Percentiles rank a stretch among this genome's conserved stretches.
These are phyloP conservation scores for Ectemnius lituratus DNA, from an alignment of 2,888 invertebrate genomes.

Conservation along the genomic window DNA sequence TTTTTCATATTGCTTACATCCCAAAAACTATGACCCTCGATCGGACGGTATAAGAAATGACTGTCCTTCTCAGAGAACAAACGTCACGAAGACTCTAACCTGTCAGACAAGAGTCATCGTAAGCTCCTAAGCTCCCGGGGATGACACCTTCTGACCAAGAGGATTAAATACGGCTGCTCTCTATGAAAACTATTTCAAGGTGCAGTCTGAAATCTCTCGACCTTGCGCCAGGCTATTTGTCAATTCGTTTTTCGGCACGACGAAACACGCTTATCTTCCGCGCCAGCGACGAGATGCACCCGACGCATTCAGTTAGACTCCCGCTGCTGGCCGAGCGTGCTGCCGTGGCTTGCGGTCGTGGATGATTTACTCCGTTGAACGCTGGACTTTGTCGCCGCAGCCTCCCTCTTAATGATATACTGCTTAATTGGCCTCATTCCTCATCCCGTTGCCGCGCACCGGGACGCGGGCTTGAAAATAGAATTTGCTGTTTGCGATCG, in stretches of 20 bases:
- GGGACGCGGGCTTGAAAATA: conserved; percentile 65
- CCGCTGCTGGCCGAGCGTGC: conserved; percentile 24
- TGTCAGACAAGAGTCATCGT: neutral
- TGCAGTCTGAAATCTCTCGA: neutral
- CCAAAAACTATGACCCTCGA: neutral
- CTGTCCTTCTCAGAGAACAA: neutral
- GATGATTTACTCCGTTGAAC: conserved; percentile 70
- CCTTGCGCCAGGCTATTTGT: conserved; percentile 1
- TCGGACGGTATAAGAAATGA: neutral
- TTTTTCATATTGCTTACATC: neutral
- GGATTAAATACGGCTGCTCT: neutral
- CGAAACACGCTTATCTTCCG: neutral
- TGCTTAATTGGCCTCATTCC: conserved; percentile 75
- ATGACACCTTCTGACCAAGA: neutral
- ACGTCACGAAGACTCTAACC: neutral
- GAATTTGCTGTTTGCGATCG: conserved; percentile 47
- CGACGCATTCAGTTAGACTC: conserved; percentile 13
- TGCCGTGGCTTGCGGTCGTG: conserved; percentile 49
- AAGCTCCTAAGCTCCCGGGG: neutral
- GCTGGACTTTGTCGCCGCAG: conserved; percentile 69
- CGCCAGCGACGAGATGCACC: conserved; percentile 23
- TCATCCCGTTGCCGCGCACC: conserved; percentile 65
- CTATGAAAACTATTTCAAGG: conserved; percentile 2
- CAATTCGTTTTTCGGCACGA: conserved; percentile 1
- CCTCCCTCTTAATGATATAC: conserved; percentile 73